Evolutionary conservation across 1,140 invertebrate genomes (phyloP), one percentile per base, ranked within the genome.

Genomic region (Pachyrhynchus sulphureomaculatus): DNA sequence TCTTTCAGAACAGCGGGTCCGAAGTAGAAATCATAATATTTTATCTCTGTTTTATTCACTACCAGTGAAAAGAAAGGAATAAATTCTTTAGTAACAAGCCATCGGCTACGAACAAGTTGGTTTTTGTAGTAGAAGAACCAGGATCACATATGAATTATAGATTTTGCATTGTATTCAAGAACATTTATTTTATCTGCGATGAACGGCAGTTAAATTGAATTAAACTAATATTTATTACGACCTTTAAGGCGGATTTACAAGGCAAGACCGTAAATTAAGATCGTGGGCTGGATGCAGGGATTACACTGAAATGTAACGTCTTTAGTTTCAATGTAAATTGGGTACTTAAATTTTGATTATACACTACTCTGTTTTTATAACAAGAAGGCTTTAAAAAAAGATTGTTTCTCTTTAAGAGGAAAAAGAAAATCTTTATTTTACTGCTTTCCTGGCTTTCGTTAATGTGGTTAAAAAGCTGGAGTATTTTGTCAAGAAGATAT

Each of bases 151-250:
- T 71, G 69, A 71, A 71, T 71, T 71, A 71, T 71, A 71, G 67
- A 71, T 71, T 69, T 65, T 65, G 68, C 66, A 69, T 71, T 71
- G 69, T 71, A 71, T 71, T 71, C 68, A 47, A 54, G 51, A 64
- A 68, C 66, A 66, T 68, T 66, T 69, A 64, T 69, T 69, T 69
- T 65, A 69, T 69, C 66, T 61, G 64, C 57, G 41, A 59, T 47
- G 66, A 65, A 21, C 64, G 64, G 67, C 62, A 66, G 60, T 64
- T 62, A 68, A 66, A 68, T 68, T 60, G 67, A 66, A 68, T 68
- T 66, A 61, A 66, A 64, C 64, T 57, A 55, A 57, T 68, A 68
- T 68, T 68, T 68, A 65, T 65, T 65, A 56, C 59, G 37, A 34
- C 44, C 56, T 39, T 60, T 63, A 68, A 56, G 58, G 45, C 39